A percentile compares a stretch with the other conserved stretches of the same genome.
These are phyloP conservation scores for Gadopsis marmoratus DNA, from an alignment of 2,797 vertebrate species.

Conservation along the genomic window DNA sequence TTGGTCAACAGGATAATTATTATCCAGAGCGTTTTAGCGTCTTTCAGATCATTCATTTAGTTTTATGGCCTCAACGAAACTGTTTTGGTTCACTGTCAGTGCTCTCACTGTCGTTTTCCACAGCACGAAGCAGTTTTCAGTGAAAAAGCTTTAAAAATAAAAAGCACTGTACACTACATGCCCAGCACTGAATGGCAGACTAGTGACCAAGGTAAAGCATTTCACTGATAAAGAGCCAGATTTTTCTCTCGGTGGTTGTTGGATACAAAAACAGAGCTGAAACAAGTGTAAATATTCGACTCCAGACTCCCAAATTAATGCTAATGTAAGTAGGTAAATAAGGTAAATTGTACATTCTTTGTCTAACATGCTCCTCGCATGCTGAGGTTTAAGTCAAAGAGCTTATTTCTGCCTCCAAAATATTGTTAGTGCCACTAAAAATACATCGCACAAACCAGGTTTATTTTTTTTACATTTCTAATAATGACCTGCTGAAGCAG, in stretches of 20 bases:
- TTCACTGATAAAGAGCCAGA: neutral
- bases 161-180: no score
- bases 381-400: neutral
- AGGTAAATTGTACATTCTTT: no score
- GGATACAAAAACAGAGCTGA: neutral
- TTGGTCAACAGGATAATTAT: neutral
- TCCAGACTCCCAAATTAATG: no score
- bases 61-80: neutral
- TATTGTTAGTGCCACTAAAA: neutral
- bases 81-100: no score
- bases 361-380: neutral
- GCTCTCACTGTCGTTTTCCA: no score
- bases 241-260: neutral
- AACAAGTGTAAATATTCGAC: neutral
- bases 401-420: neutral
- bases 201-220: neutral
- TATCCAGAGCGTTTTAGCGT: neutral
- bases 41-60: neutral
- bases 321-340: no score
- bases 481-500: constrained; percentile 12
- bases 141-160: neutral
- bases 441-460: neutral
- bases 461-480: constrained; percentile 16
- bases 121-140: no score
- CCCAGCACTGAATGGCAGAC: no score